Conservation (phyloP, 2,888 invertebrate genomes). For the Pimpla rufipes region DNA sequence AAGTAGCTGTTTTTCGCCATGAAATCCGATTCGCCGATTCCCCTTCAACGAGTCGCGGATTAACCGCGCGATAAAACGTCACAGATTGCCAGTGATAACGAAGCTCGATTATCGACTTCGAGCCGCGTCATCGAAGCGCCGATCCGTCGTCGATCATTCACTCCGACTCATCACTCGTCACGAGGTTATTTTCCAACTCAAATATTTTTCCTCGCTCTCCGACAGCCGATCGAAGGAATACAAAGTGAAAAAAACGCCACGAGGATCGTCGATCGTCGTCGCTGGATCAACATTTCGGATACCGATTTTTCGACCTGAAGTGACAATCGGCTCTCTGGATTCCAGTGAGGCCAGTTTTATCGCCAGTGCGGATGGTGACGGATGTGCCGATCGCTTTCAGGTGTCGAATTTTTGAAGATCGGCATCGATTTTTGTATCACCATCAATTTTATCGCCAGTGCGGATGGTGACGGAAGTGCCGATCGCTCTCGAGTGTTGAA, state of each 20-base stretch:
- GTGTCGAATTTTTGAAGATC: too few species aligned
- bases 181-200: background rate
- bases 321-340: background rate
- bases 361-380: background rate
- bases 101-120: conserved; percentile 3
- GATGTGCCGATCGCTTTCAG: background rate
- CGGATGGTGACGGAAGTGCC: background rate
- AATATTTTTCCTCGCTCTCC: background rate
- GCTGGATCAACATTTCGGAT: background rate
- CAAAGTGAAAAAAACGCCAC: background rate
- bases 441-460: background rate
- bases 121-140: background rate
- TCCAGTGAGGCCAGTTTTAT: background rate
- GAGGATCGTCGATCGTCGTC: background rate
- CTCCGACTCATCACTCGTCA: background rate
- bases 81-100: conserved; percentile 1
- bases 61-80: conserved; percentile 10
- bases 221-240: background rate
- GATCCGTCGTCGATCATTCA: conserved; percentile 22
- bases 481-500: background rate
- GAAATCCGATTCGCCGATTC: background rate
- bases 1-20: background rate
- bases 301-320: background rate
- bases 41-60: background rate
- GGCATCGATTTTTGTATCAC: too few species aligned